Base-by-base conservation (phyloP, 2,888 invertebrate species). In the Nebria brevicollis region DNA sequence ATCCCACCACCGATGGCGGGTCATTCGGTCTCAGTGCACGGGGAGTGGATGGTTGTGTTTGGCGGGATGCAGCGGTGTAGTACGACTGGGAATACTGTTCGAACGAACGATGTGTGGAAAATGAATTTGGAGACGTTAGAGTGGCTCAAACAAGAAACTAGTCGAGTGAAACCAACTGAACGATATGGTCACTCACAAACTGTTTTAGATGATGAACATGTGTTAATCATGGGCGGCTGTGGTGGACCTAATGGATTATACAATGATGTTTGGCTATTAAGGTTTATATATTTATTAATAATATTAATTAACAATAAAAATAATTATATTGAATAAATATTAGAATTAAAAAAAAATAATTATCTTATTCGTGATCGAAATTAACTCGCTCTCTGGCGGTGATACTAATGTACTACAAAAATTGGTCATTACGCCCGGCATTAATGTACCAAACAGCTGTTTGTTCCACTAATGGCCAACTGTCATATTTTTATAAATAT, bases 181-280 rank as follows among this genome's bases (percentile, higher is more conserved):
- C 85, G 98, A 83, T 98, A 98, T 90, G 97, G 97, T 7, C 98
- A 98, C 87, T 96, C 97, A n/a, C 96, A 98, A 87, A 94, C 97
- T 80, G 91, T 92, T 77, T 87, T 98, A 82, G 95, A 96, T 88
- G 93, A 94, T 77, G 91, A 94, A 72, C 94, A 96, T 89, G 89
- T 97, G 83, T 91, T 98, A 86, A 91, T 97, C 42, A 90, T 97
- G 84, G 96, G 96, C 66, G 98, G 98, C 70, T 96, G 96, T 85
- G 97, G 96, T 82, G 97, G 97, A 1, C 94, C 96, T 68, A 95
- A 95, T 85, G 93, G 95, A 88, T 93, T 96, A 26, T 96, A 95
- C 88, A 95, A 93, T 86, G 98, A 98, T 89, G 95, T 96, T 82
- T 98, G 98, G 98, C 89, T 98, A 81, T 90, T 98, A 82, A 94